phyloP scores from a whole-genome alignment of 2,797 vertebrate species.

The Fratercula arctica region DNA sequence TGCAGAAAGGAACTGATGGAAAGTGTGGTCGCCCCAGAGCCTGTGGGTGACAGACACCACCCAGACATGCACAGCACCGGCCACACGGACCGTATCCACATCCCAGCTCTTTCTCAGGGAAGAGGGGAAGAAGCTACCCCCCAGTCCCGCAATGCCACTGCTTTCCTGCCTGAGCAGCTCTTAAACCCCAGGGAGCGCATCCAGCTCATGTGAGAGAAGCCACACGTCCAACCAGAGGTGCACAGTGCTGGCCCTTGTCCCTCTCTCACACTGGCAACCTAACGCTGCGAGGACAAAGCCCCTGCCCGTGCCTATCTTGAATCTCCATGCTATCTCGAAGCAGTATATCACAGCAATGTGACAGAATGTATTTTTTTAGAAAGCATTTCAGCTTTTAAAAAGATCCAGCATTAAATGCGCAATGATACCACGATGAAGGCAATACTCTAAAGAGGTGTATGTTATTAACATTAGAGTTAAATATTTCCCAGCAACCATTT shows the following conservation, averaged over 20 bases:
- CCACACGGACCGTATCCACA: accelerated
- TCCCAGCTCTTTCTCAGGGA: not conserved
- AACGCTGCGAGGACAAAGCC: not conserved
- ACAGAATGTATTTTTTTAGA: not conserved
- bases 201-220: not conserved
- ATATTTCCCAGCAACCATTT: not conserved
- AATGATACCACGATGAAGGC: not conserved
- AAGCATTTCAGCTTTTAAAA: not conserved
- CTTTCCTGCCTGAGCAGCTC: not conserved
- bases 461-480: not conserved
- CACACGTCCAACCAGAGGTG: not conserved
- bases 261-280: not conserved
- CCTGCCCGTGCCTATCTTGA: not conserved
- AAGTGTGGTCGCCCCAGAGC: accelerated
- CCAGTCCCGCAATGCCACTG: accelerated
- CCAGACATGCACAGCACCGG: accelerated
- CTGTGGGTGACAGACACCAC: not conserved
- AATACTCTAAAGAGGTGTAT: not conserved
- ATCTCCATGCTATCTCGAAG: not conserved
- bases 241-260: not conserved
- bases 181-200: not conserved
- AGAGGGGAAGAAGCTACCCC: not conserved
- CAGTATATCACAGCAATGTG: not conserved
- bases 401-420: not conserved
- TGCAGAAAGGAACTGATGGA: not conserved